Conservation (phyloP, 2,113 vertebrate species). For the Scomber scombrus region DNA sequence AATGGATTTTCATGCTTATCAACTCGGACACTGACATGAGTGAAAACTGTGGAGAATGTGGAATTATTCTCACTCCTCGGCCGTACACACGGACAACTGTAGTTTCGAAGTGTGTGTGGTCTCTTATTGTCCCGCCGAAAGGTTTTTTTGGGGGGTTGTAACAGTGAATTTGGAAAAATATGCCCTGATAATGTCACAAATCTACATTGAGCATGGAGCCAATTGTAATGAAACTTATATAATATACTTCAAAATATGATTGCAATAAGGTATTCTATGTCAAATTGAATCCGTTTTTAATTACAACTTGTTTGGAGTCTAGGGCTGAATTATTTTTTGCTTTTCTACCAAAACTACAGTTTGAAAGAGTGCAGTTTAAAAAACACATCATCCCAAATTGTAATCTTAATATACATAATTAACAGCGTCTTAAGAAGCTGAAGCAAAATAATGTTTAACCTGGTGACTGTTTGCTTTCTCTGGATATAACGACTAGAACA, state of each 20-base stretch:
- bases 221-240: background rate
- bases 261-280: no score
- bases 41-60: constrained; percentile 84
- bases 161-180: constrained; percentile 40
- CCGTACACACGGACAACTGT: constrained; percentile 62
- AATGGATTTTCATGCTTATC: constrained; percentile 84
- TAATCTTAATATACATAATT: no score
- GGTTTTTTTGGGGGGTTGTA: constrained; percentile 18
- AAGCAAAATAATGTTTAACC: no score
- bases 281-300: background rate
- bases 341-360: no score
- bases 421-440: no score
- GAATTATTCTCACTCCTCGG: constrained; percentile 71
- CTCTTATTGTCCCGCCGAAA: constrained; percentile 61
- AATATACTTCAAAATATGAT: no score
- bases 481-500: no score
- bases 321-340: background rate
- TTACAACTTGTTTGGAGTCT: background rate
- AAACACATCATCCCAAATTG: no score
- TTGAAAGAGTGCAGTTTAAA: background rate
- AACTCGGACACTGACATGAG: constrained; percentile 76
- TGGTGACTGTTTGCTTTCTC: no score
- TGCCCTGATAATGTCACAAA: constrained; percentile 21
- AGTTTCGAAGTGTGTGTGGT: constrained; percentile 76
- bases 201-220: background rate